phyloP scores from a whole-genome alignment of 2,888 invertebrate genomes.

The Agrotis exclamationis region DNA sequence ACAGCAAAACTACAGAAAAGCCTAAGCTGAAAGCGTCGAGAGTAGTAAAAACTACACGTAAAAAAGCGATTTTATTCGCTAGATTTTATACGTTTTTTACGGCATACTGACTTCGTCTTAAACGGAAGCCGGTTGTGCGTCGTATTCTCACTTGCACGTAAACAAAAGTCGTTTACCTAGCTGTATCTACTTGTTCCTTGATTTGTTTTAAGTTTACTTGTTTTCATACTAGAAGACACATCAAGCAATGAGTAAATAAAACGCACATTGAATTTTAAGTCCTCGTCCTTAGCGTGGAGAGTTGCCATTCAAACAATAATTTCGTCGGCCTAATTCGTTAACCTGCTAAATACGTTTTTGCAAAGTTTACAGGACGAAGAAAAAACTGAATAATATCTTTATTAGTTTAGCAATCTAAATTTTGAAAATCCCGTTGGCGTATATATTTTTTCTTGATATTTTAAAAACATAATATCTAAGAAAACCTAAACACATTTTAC shows the following conservation, averaged over 20 bases:
- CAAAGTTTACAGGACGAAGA: too few species aligned
- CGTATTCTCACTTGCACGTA: conserved; percentile 26
- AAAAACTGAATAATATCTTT: too few species aligned
- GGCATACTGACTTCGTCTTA: conserved; percentile 36
- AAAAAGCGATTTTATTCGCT: conserved; percentile 52
- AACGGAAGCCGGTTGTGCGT: conserved; percentile 18
- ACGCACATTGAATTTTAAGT: neutral
- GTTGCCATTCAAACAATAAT: neutral
- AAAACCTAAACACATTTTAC: too few species aligned
- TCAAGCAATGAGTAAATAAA: neutral
- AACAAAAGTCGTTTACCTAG: conserved; percentile 36
- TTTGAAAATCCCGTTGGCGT: too few species aligned
- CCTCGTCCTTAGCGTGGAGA: neutral
- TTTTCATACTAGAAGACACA: neutral
- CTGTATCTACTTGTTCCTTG: conserved; percentile 18
- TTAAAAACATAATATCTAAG: too few species aligned
- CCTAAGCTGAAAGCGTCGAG: conserved; percentile 23
- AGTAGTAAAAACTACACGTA: conserved; percentile 56
- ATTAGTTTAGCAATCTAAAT: too few species aligned
- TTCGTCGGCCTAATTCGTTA: too few species aligned
- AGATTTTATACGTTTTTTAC: conserved; percentile 55
- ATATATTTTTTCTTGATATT: too few species aligned
- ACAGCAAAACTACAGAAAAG: conserved; percentile 18
- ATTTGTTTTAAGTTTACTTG: conserved; percentile 25
- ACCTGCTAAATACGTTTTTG: too few species aligned